These are phyloP conservation scores for Amblyornis subalaris DNA, from an alignment of 2,113 vertebrate genomes.

Conservation along the genomic window DNA sequence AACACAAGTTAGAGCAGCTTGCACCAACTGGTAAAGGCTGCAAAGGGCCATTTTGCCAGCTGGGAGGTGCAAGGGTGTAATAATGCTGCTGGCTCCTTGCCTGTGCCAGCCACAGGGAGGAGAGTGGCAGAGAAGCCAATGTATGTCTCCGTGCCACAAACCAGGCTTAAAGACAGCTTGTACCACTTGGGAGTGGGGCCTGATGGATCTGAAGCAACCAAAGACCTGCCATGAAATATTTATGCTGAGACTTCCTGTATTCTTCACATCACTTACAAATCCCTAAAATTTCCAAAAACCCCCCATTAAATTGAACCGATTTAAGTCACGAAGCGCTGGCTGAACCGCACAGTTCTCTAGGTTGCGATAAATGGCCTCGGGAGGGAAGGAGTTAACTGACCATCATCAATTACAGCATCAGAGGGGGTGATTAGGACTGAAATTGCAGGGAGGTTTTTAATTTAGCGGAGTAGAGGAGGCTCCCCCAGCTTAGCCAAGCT, in stretches of 20 bases:
- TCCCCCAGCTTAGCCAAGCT: conserved; percentile 63
- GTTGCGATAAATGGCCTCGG: neutral
- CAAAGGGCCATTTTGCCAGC: conserved; percentile 61
- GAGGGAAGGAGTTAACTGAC: conserved; percentile 72
- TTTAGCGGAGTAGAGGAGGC: conserved; percentile 70
- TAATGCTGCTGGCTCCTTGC: conserved; percentile 47
- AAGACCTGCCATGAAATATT: conserved; percentile 4
- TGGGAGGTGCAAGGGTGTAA: conserved; percentile 57
- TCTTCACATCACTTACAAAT: neutral
- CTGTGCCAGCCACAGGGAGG: conserved; percentile 45
- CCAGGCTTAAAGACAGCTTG: conserved; percentile 53
- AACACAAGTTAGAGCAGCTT: conserved; percentile 65
- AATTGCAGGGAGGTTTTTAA: conserved; percentile 82
- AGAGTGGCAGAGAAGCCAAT: conserved; percentile 30
- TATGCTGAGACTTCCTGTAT: neutral
- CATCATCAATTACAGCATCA: conserved; percentile 74
- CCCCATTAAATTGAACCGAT: neutral
- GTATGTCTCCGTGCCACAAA: neutral
- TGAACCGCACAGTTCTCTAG: neutral
- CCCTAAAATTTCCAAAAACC: neutral
- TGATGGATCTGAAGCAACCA: neutral
- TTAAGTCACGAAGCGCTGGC: neutral
- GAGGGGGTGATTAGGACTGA: conserved; percentile 79
- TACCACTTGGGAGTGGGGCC: conserved; percentile 1
- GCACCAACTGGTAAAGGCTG: conserved; percentile 67